Conservation (phyloP, 1,140 invertebrate genomes). For the Trissolcus basalis region DNA sequence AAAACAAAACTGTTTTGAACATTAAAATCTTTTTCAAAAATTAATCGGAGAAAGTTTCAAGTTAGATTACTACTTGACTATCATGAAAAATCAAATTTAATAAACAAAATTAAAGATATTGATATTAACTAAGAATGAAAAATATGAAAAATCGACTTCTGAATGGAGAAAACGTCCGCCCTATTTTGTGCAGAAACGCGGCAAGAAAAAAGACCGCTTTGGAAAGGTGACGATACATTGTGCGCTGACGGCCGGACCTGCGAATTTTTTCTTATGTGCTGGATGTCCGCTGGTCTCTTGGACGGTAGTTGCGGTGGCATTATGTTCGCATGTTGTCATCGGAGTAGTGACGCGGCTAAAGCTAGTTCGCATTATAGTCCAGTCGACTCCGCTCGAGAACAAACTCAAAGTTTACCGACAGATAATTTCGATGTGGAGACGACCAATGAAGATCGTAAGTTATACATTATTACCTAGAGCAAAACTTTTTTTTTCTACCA, state of each 20-base stretch:
- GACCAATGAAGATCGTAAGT: slow-evolving; percentile 75
- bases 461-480: slow-evolving; percentile 63
- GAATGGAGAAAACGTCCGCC: slow-evolving; percentile 42
- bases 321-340: slow-evolving; percentile 91
- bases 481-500: slow-evolving; percentile 17
- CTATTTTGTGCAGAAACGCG: slow-evolving; percentile 73
- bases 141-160: slow-evolving; percentile 25
- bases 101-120: slow-evolving; percentile 17
- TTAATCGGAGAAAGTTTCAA: too few relatives aligned
- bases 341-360: slow-evolving; percentile 79
- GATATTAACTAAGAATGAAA: too few relatives aligned
- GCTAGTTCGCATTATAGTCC: slow-evolving; percentile 75
- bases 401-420: slow-evolving; percentile 78
- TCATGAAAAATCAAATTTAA: too few relatives aligned
- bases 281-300: slow-evolving; percentile 91
- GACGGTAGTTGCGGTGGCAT: slow-evolving; percentile 90
- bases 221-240: slow-evolving; percentile 77
- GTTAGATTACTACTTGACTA: too few relatives aligned
- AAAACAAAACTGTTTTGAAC: too few relatives aligned
- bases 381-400: slow-evolving; percentile 80
- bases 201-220: slow-evolving; percentile 73
- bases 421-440: slow-evolving; percentile 75
- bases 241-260: slow-evolving; percentile 86
- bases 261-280: slow-evolving; percentile 94
- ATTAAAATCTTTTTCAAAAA: too few relatives aligned